Evolutionary conservation across 2,888 invertebrate genomes (phyloP), one percentile per base, ranked within the genome.

Genomic region (Dysmachus trigonus): DNA sequence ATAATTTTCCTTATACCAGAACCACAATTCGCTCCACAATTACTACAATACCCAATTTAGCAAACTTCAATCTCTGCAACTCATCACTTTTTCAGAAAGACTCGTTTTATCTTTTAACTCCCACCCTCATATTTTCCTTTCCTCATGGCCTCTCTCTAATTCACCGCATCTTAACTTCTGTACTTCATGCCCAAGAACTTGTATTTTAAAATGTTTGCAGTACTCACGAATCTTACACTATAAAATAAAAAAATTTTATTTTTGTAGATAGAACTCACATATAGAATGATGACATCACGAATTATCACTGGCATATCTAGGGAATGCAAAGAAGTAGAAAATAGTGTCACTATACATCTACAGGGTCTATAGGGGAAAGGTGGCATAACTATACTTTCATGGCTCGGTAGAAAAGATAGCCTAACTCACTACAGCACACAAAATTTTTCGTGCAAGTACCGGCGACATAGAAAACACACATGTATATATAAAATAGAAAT

Each of bases 241-340:
- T 33, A 81, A 38, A 76, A 81, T 27, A 41, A 22, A 53, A 0
- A 10, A 7, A 13, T 13, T 15, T 15, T 15, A 1, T 15, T 41
- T 41, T 81, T 35, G 79, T 81, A 15, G 31, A 33, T 81, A 15
- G 31, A 72, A 33, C 31, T 81, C 62, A 51, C 62, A 81, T 33
- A 62, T 62, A 53, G 33, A 22, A 22, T 6, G 10, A 18, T 81
- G 81, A 81, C 81, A 62, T 81, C 81, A 81, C 30, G 62, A 81
- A 62, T 33, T 81, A 81, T 53, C 33, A 81, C 53, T 77, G 27
- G 47, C 7, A 81, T 62, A 33, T 33, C 30, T 33, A 53, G 13
- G 31, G 62, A 53, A 81, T 53, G 22, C 35, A 79, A 47, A 30
- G 22, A 51, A 79, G 51, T 30, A 22, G 31, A 35, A 27, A n/a